phyloP scores from a whole-genome alignment of 35 echinoderm and acorn worm genomes.

The Apostichopus parvimensis region DNA sequence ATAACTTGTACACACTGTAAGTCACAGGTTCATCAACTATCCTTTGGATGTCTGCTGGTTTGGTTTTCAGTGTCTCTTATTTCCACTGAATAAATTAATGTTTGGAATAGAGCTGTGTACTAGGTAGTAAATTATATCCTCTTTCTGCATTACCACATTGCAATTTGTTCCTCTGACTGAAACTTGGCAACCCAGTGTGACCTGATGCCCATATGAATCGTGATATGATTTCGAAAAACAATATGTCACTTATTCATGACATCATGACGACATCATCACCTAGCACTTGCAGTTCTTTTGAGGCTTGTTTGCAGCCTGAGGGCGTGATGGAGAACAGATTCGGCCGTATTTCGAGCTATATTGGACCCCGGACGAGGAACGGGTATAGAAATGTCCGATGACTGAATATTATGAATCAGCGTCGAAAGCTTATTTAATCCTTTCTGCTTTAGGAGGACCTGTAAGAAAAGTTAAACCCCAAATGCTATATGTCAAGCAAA shows the following conservation, averaged over 20 bases:
- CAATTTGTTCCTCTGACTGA: no score
- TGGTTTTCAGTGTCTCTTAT: no score
- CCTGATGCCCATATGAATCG: no score
- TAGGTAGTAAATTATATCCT: no score
- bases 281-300: constrained; percentile 73
- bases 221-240: no score
- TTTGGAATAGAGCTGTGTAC: no score
- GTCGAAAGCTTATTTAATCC: constrained; percentile 69
- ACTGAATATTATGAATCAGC: constrained; percentile 64
- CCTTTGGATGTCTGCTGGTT: no score
- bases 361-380: constrained; percentile 59
- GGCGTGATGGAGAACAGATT: constrained; percentile 73
- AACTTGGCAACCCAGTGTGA: no score
- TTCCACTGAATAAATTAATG: no score
- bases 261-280: constrained; percentile 41
- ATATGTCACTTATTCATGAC: background rate
- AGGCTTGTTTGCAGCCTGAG: constrained; percentile 68
- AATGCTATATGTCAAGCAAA: background rate
- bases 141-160: no score
- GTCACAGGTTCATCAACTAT: no score
- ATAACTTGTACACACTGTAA: no score
- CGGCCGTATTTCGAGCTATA: constrained; percentile 75
- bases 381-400: constrained; percentile 66
- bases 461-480: background rate
- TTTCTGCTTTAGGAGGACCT: constrained; percentile 72